Evolutionary conservation across 2,888 invertebrate species (phyloP).

Genomic region (Mythimna lalbum): DNA sequence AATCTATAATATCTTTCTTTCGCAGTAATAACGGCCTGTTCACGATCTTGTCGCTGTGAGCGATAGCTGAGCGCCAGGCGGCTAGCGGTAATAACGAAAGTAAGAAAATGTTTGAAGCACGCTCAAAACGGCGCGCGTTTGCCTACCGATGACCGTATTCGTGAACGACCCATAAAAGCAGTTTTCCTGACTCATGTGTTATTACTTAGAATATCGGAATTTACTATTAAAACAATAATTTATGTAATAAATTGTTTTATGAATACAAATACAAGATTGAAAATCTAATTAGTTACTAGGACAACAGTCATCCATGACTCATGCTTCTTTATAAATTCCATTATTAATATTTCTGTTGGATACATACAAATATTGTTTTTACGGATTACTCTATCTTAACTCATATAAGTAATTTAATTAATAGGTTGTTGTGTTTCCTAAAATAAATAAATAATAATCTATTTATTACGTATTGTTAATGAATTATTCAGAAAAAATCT

Average conservation of each 20-base stretch:
- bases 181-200: neutral
- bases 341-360: neutral
- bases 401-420: too few relatives aligned
- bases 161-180: neutral
- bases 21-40: neutral
- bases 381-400: neutral
- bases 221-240: neutral
- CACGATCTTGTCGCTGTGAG: too few relatives aligned
- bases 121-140: too few relatives aligned
- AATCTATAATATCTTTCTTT: neutral
- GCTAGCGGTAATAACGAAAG: too few relatives aligned
- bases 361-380: neutral
- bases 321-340: neutral
- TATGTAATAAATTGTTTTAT: neutral
- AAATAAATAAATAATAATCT: too few relatives aligned
- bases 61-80: too few relatives aligned
- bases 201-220: neutral
- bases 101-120: too few relatives aligned
- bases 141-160: too few relatives aligned
- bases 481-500: neutral
- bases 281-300: conserved; percentile 4
- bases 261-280: neutral
- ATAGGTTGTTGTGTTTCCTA: too few relatives aligned
- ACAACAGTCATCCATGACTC: neutral
- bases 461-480: neutral